A percentile compares a stretch with the other conserved stretches of the same genome.
Conservation (phyloP, 1,140 invertebrate genomes). For the Papilio helenus region DNA sequence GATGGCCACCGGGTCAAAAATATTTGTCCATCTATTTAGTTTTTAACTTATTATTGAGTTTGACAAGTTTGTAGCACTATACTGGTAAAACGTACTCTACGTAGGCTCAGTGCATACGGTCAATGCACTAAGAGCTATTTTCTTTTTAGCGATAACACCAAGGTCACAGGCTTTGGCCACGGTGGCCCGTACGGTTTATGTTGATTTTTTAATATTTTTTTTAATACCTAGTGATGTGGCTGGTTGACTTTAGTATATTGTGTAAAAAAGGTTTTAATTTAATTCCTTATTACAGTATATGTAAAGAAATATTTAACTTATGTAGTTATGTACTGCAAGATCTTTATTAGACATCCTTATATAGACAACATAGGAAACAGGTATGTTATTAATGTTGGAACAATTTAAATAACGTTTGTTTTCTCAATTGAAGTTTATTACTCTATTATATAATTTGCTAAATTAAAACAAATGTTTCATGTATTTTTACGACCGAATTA, state of each 20-base stretch:
- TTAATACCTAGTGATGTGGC: conserved; percentile 55
- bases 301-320: not conserved
- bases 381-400: conserved; percentile 16
- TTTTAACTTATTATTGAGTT: too few relatives aligned
- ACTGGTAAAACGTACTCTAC: not conserved
- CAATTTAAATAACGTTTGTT: conserved; percentile 6
- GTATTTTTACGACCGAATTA: too few relatives aligned
- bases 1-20: too few relatives aligned
- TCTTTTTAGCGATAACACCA: conserved; percentile 72
- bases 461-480: too few relatives aligned
- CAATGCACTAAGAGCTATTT: conserved; percentile 67
- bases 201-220: conserved; percentile 39
- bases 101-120: conserved; percentile 54
- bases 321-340: conserved; percentile 3
- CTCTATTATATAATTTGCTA: too few relatives aligned
- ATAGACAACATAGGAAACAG: conserved; percentile 16
- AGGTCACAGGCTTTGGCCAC: conserved; percentile 73
- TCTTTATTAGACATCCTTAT: conserved; percentile 21
- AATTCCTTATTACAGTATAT: not conserved
- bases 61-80: too few relatives aligned
- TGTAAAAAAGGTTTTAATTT: too few relatives aligned
- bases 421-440: too few relatives aligned
- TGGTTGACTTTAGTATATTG: conserved; percentile 4
- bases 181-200: conserved; percentile 51
- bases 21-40: too few relatives aligned